A percentile compares a stretch with the other conserved stretches of the same genome.
Conservation (phyloP, 2,888 invertebrate species). For the Lingula anatina region DNA sequence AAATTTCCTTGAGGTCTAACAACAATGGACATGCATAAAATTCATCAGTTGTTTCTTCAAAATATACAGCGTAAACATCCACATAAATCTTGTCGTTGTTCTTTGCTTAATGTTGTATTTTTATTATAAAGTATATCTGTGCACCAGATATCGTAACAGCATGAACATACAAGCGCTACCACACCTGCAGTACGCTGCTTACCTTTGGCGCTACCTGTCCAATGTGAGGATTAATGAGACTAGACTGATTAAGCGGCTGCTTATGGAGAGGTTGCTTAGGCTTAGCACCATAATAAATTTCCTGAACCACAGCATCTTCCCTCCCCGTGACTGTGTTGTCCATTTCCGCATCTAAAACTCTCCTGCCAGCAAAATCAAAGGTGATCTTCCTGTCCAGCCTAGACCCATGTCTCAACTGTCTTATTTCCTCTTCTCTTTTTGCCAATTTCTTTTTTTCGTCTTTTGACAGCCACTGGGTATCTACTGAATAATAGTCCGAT, state of each 20-base stretch:
- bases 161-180: too few relatives aligned
- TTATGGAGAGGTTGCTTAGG: conserved; percentile 11
- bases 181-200: conserved; percentile 1
- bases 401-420: conserved; percentile 67
- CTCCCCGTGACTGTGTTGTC: too few relatives aligned
- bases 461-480: conserved; percentile 74
- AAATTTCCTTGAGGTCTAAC: too few relatives aligned
- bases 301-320: conserved; percentile 44
- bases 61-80: too few relatives aligned
- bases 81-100: too few relatives aligned
- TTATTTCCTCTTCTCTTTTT: conserved; percentile 64
- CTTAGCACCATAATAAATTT: conserved; percentile 34
- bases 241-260: conserved; percentile 8
- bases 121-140: too few relatives aligned
- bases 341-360: conserved; percentile 58
- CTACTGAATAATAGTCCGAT: conserved; percentile 76
- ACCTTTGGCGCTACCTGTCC: conserved; percentile 29
- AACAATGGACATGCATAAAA: too few relatives aligned
- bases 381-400: conserved; percentile 66
- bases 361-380: conserved; percentile 65
- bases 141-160: too few relatives aligned
- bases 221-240: conserved; percentile 36
- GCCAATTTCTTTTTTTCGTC: conserved; percentile 65
- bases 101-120: too few relatives aligned
- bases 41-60: too few relatives aligned